Percentiles rank a stretch among this genome's conserved stretches.
These are phyloP conservation scores for Brachionus calyciflorus DNA, from an alignment of 1,140 invertebrate genomes.

Conservation along the genomic window DNA sequence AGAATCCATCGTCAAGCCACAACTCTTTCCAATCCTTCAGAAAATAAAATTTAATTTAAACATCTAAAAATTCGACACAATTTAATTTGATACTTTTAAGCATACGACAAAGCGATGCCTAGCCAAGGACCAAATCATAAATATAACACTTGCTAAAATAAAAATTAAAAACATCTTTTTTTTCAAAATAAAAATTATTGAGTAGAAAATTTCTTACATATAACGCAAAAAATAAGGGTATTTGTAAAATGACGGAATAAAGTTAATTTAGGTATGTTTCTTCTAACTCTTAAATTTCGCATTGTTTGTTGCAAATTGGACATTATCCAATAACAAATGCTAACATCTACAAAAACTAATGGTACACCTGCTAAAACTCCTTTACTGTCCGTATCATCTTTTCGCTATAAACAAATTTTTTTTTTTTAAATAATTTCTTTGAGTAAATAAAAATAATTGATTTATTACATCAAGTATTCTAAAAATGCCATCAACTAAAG, in stretches of 20 bases:
- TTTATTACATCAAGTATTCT: conserved; percentile 65
- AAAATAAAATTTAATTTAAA: conserved; percentile 51
- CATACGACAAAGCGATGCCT: conserved; percentile 70
- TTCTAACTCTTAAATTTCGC: conserved; percentile 75
- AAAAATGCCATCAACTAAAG: conserved; percentile 76
- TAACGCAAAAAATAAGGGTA: conserved; percentile 80
- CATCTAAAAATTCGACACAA: conserved; percentile 61
- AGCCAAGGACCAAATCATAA: conserved; percentile 86
- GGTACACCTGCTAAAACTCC: conserved; percentile 72
- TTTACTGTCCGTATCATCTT: conserved; percentile 68
- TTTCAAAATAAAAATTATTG: not conserved
- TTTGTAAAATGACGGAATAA: conserved; percentile 89
- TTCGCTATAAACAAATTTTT: conserved; percentile 61
- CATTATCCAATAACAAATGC: conserved; percentile 69
- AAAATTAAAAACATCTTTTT: conserved; percentile 33
- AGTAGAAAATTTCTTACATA: conserved; percentile 60
- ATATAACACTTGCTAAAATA: conserved; percentile 72
- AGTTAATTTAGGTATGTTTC: conserved; percentile 75
- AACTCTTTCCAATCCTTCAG: conserved; percentile 80
- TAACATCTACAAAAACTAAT: conserved; percentile 69
- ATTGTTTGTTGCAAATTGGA: conserved; percentile 80
- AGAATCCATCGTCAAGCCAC: conserved; percentile 81
- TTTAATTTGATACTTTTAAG: too few species aligned
- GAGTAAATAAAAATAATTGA: not conserved
- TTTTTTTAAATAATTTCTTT: conserved; percentile 12